Evolutionary conservation across 1,140 invertebrate genomes (phyloP).

Genomic region (Drosophila grimshawi): DNA sequence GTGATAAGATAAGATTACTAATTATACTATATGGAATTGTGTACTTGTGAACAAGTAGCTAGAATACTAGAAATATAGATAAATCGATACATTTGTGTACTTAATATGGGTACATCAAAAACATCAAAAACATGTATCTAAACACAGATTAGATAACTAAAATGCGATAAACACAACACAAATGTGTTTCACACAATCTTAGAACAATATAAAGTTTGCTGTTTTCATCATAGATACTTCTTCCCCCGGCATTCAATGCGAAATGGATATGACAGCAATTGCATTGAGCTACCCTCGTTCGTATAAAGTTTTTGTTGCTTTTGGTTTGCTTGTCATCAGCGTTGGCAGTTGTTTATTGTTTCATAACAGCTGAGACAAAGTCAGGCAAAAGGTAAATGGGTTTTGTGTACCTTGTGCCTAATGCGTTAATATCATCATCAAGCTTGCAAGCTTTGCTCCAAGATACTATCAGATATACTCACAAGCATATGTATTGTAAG

Average conservation of each 20-base stretch:
- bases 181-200: background rate
- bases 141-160: conserved; percentile 18
- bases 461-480: conserved; percentile 9
- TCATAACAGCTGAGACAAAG: conserved; percentile 77
- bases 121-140: background rate
- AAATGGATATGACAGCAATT: background rate
- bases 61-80: background rate
- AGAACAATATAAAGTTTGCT: background rate
- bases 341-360: conserved; percentile 68
- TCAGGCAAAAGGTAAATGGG: conserved; percentile 74
- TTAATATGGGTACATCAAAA: background rate
- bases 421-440: conserved; percentile 77
- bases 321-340: conserved; percentile 63
- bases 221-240: background rate
- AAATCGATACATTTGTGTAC: conserved; percentile 10
- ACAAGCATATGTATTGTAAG: conserved; percentile 23
- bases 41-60: background rate
- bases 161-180: background rate
- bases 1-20: conserved; percentile 32
- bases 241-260: background rate
- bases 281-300: conserved; percentile 28
- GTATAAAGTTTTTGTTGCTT: conserved; percentile 30
- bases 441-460: conserved; percentile 31
- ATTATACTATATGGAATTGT: background rate
- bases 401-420: conserved; percentile 81